Evolutionary conservation across 2,113 vertebrate species (phyloP).

Genomic region (Rhagologus leucostigma): DNA sequence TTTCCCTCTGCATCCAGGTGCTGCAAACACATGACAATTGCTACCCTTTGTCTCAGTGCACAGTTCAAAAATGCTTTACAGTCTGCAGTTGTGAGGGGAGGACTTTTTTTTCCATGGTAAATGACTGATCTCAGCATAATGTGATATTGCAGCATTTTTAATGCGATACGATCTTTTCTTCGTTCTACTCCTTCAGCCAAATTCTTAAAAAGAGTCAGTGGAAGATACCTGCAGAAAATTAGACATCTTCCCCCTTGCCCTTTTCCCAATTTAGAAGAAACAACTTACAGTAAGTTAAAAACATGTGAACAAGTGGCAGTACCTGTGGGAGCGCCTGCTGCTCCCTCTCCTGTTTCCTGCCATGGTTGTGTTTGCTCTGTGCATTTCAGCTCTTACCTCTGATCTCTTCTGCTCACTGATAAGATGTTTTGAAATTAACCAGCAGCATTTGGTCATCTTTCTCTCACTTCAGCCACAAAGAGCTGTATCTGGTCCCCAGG

Average conservation of each 20-base stretch:
- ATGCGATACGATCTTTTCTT: neutral
- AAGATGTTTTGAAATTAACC: neutral
- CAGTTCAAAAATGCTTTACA: neutral
- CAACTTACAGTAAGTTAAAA: neutral
- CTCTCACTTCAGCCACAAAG: neutral
- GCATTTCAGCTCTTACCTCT: neutral
- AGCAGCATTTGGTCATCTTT: neutral
- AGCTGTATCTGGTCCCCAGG: neutral
- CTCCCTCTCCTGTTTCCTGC: neutral
- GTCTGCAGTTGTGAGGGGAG: neutral
- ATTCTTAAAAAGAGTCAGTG: neutral
- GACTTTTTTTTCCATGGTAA: neutral
- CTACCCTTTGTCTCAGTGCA: neutral
- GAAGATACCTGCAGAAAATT: neutral
- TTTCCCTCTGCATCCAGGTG: neutral
- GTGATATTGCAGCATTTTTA: neutral
- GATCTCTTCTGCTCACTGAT: neutral
- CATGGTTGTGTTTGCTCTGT: rapidly evolving
- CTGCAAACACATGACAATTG: neutral
- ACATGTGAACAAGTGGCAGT: neutral
- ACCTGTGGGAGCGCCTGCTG: neutral
- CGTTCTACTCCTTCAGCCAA: neutral
- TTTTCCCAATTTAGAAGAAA: neutral
- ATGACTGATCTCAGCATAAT: neutral
- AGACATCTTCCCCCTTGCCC: rapidly evolving